A percentile compares a stretch with the other conserved stretches of the same genome.
These are phyloP conservation scores for Ctenopoma multispine DNA, from an alignment of 2,797 vertebrate species.

Conservation along the genomic window DNA sequence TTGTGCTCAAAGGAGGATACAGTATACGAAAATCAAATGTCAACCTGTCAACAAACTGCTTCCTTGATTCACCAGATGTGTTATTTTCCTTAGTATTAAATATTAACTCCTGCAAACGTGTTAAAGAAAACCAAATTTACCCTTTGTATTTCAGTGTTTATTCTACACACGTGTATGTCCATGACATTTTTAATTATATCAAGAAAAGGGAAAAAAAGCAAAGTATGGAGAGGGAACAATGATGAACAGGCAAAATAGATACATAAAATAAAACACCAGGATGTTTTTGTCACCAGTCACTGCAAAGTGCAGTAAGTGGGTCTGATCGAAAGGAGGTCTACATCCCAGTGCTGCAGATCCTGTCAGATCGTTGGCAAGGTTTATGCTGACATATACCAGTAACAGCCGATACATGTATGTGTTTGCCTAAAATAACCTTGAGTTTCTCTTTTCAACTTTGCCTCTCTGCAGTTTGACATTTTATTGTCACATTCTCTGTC, in stretches of 20 bases:
- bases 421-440: constrained; percentile 6
- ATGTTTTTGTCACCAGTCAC: background rate
- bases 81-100: too few relatives aligned
- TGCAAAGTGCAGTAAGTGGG: constrained; percentile 12
- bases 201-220: background rate
- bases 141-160: too few relatives aligned
- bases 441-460: constrained; percentile 8
- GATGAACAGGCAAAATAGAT: too few relatives aligned
- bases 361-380: background rate
- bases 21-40: too few relatives aligned
- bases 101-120: too few relatives aligned
- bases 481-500: constrained; percentile 2
- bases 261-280: background rate
- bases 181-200: too few relatives aligned
- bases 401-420: background rate
- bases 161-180: too few relatives aligned
- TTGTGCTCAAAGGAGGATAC: too few relatives aligned
- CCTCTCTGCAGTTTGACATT: background rate
- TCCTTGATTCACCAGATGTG: too few relatives aligned
- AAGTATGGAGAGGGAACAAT: too few relatives aligned
- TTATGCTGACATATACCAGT: background rate
- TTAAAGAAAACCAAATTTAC: too few relatives aligned
- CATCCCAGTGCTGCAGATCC: constrained; percentile 5
- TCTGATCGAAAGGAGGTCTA: constrained; percentile 19
- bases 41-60: too few relatives aligned